Evolutionary conservation across 2,113 vertebrate species (phyloP).

Genomic region (Bathybates hornii): DNA sequence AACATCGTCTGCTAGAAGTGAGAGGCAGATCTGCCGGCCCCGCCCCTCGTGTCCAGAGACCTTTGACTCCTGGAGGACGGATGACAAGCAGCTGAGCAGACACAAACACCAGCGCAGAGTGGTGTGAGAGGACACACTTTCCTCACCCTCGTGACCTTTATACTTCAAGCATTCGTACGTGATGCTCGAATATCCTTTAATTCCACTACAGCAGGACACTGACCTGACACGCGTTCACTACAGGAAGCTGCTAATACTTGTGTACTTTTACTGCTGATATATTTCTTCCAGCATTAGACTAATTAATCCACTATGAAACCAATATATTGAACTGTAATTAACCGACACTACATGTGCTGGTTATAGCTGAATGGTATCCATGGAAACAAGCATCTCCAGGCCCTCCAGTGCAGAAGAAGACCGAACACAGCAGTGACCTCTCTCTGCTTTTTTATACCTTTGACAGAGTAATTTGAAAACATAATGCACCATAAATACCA

Average conservation of each 20-base stretch:
- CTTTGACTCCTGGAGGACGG: not conserved
- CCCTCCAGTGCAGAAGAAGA: not conserved
- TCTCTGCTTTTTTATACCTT: not conserved
- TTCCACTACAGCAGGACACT: not conserved
- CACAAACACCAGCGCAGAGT: not conserved
- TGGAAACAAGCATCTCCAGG: not conserved
- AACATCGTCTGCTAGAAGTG: not conserved
- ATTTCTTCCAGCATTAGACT: not conserved
- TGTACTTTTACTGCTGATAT: not conserved
- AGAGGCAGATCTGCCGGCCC: not conserved
- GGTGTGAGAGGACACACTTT: not conserved
- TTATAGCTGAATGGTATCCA: not conserved
- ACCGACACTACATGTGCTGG: not conserved
- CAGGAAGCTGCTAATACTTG: not conserved
- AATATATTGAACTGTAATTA: not conserved
- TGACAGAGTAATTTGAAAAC: not conserved
- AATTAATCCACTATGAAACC: not conserved
- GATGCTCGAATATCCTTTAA: not conserved
- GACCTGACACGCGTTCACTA: not conserved
- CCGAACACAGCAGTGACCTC: not conserved
- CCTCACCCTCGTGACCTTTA: not conserved
- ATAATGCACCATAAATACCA: conserved; percentile 1
- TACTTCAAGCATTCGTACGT: too few species aligned
- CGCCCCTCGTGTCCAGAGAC: not conserved
- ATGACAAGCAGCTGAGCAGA: not conserved